Base-by-base conservation (phyloP, 1,140 invertebrate genomes). In the Pissodes strobi region DNA sequence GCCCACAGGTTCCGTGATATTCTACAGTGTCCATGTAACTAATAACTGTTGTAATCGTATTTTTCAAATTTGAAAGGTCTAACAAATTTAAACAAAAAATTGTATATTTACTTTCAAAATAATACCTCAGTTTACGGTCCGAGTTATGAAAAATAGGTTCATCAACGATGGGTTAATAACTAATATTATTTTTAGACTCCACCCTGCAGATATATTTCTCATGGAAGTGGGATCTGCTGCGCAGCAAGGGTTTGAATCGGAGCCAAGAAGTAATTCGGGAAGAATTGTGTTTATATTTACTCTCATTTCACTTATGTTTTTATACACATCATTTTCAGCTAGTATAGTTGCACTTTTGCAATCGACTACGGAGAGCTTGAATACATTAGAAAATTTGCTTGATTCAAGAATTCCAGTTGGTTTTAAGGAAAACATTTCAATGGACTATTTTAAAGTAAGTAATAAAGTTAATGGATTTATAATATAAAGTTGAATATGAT, bases 391-490 rank as follows among this genome's bases (percentile, higher is more conserved):
- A 2, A 78, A 82, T 57, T 69, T 84, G 3, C 65, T 79, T 2
- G 48, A 77, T 19, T 86, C 85, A 9, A 81, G 84, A 25, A 75
- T 88, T 2, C 81, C 81, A 58, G 73, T 87, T 22, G 86, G 82
- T 0, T 84, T 82, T 1, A 81, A 86, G 59, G 65, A 83, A 79
- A 37, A 81, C 9, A 57, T 86, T 15, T 87, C 83, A 64, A 84
- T 83, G 67, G 80, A 80, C 70, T 87, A 85, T 64, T 86, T 87
- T 64, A 73, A 71, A 49, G 69, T 72, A 27, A 59, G 37, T 37
- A 27, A 1, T 15, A 52, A 45, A 45, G 17, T 55, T n/a, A n/a
- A n/a, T n/a, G n/a, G n/a, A n/a, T n/a, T n/a, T n/a, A n/a, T n/a
- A n/a, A n/a, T n/a, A n/a, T n/a, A n/a, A n/a, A n/a, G n/a, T n/a